phyloP scores from a whole-genome alignment of 1,140 invertebrate species.

The Bombus fervidus region DNA sequence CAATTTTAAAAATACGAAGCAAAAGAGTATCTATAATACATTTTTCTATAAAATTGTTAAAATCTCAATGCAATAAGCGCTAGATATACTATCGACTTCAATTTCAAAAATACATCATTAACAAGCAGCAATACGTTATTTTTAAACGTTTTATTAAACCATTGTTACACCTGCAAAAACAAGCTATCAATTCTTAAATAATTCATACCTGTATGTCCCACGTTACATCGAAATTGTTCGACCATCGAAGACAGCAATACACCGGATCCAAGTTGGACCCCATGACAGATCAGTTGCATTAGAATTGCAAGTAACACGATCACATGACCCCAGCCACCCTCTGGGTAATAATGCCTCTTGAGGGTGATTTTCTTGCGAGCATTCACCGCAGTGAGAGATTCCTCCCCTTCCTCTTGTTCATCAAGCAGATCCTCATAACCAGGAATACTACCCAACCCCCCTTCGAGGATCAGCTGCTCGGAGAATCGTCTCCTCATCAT shows the following conservation, averaged over 20 bases:
- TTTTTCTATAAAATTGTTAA: not conserved
- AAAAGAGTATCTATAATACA: not conserved
- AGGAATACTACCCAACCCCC: slow-evolving; percentile 59
- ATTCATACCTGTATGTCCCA: slow-evolving; percentile 63
- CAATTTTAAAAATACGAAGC: too few species aligned
- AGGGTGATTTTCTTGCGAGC: slow-evolving; percentile 80
- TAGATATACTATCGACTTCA: not conserved
- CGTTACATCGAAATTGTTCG: slow-evolving; percentile 65
- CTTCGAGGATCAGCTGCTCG: slow-evolving; percentile 75
- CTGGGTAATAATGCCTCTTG: slow-evolving; percentile 88
- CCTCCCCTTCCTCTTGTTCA: slow-evolving; percentile 43
- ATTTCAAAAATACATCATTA: not conserved
- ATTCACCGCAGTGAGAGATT: slow-evolving; percentile 73
- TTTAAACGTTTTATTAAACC: not conserved
- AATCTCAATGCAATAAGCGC: not conserved
- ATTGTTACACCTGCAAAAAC: too few species aligned
- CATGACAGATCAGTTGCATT: slow-evolving; percentile 86
- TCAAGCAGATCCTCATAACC: slow-evolving; percentile 68
- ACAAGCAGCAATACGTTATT: not conserved
- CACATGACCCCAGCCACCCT: slow-evolving; percentile 91
- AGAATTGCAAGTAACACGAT: slow-evolving; percentile 86
- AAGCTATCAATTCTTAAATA: not conserved
- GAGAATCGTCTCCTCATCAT: slow-evolving; percentile 75
- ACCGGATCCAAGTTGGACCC: slow-evolving; percentile 85
- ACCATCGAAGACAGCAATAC: slow-evolving; percentile 74